Evolutionary conservation across 2,888 invertebrate genomes (phyloP).

Genomic region (Xanthorhoe designata): DNA sequence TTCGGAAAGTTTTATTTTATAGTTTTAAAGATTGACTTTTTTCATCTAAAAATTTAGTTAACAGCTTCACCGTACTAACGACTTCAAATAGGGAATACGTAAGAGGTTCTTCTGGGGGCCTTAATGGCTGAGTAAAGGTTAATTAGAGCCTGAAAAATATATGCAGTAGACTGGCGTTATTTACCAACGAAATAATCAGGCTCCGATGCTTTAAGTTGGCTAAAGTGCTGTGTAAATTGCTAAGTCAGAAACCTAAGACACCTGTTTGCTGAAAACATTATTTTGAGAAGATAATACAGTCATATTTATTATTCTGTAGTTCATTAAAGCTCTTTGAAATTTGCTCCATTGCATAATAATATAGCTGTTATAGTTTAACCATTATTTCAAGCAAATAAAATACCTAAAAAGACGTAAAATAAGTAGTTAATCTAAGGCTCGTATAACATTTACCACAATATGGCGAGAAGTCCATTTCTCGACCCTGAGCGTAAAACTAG

Average conservation of each 20-base stretch:
- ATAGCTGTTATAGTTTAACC: no score
- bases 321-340: no score
- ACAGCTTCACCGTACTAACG: constrained; percentile 25
- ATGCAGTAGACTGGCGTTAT: constrained; percentile 44
- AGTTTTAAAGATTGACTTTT: neutral
- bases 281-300: neutral
- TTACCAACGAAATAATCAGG: constrained; percentile 40
- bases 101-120: constrained; percentile 24
- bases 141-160: constrained; percentile 53
- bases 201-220: constrained; percentile 35
- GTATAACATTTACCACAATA: no score
- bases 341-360: no score
- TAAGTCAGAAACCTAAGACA: constrained; percentile 4
- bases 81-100: constrained; percentile 9
- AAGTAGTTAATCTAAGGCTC: no score
- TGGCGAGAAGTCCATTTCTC: no score
- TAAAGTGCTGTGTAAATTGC: constrained; percentile 16
- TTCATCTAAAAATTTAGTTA: constrained; percentile 11
- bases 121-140: constrained; percentile 44
- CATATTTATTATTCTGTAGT: neutral
- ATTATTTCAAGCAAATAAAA: no score
- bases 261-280: neutral
- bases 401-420: no score
- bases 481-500: no score
- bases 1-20: neutral